Conservation (phyloP, 2,888 invertebrate genomes). For the Adineta ricciae region DNA sequence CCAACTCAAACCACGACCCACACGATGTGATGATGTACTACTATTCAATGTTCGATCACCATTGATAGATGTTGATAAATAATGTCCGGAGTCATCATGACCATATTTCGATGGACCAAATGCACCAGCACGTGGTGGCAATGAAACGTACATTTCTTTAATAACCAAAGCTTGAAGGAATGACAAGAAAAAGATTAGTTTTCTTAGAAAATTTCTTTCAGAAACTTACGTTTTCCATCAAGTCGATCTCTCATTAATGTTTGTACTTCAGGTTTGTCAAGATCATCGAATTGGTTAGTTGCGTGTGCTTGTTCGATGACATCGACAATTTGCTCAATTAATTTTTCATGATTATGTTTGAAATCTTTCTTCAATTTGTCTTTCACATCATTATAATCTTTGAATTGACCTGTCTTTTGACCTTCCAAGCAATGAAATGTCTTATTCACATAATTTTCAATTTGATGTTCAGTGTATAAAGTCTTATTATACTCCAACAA, state of each 20-base stretch:
- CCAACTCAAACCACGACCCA: constrained; percentile 28
- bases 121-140: constrained; percentile 8
- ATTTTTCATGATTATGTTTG: neutral
- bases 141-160: neutral
- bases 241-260: constrained; percentile 8
- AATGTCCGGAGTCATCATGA: neutral
- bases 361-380: neutral
- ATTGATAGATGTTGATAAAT: neutral
- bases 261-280: constrained; percentile 14
- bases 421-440: constrained; percentile 3
- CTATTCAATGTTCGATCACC: constrained; percentile 4
- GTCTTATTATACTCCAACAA: neutral
- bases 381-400: neutral
- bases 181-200: neutral
- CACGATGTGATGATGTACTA: constrained; percentile 5
- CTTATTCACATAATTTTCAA: neutral
- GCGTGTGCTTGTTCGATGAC: constrained; percentile 21
- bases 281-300: neutral
- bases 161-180: neutral
- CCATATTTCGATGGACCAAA: neutral
- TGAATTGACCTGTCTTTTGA: neutral
- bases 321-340: constrained; percentile 21
- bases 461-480: constrained; percentile 2
- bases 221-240: constrained; percentile 1
- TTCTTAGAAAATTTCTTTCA: neutral